Conservation (phyloP, 1,140 invertebrate species). For the Phymastichus coffea region DNA sequence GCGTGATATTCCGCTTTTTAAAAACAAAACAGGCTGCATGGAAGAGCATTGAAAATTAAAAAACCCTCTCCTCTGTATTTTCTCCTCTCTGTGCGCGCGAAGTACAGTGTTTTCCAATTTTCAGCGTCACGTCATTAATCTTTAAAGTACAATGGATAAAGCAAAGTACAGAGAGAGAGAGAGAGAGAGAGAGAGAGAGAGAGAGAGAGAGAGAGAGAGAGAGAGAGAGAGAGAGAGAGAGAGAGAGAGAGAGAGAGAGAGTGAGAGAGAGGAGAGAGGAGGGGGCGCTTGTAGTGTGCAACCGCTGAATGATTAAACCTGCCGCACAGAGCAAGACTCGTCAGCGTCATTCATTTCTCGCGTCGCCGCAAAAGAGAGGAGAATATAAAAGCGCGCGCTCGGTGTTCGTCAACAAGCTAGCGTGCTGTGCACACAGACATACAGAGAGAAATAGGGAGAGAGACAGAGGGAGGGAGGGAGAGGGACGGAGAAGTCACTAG, state of each 20-base stretch:
- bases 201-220: not conserved
- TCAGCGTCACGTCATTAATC: not conserved
- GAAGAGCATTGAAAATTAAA: too few species aligned
- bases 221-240: not conserved
- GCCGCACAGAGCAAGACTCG: not conserved
- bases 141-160: not conserved
- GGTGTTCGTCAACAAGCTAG: not conserved
- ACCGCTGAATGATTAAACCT: constrained; percentile 7
- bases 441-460: too few species aligned
- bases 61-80: too few species aligned
- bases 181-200: not conserved
- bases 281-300: not conserved
- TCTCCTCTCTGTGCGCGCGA: too few species aligned
- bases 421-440: not conserved
- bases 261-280: too few species aligned
- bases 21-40: too few species aligned
- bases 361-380: not conserved
- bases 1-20: too few species aligned
- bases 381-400: not conserved
- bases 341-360: constrained; percentile 14
- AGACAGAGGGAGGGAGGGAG: too few species aligned
- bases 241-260: not conserved
- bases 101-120: not conserved
- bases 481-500: too few species aligned
- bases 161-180: not conserved